Percentiles rank a stretch among this genome's conserved stretches.
Conservation (phyloP, 2,888 invertebrate species). For the Physocephala rufipes region DNA sequence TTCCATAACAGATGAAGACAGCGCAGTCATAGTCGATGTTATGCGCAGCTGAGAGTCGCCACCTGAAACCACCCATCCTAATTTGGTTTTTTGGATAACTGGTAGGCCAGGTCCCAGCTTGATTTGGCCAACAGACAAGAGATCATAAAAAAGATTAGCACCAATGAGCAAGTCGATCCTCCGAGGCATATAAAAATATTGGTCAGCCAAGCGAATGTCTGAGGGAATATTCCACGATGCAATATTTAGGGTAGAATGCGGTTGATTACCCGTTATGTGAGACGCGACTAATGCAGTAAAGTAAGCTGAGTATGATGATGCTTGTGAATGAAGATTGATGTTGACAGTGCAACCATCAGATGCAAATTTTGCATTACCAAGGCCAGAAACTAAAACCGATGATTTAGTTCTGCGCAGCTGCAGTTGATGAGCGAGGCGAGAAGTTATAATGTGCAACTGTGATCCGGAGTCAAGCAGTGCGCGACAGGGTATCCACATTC, state of each 20-base stretch:
- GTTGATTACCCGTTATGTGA: slow-evolving; percentile 44
- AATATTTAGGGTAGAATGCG: slow-evolving; percentile 34
- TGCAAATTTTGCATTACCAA: slow-evolving; percentile 31
- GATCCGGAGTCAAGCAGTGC: slow-evolving; percentile 39
- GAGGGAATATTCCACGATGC: slow-evolving; percentile 39
- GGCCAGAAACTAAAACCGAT: slow-evolving; percentile 31
- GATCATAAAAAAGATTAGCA: slow-evolving; percentile 45
- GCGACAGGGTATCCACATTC: slow-evolving; percentile 35
- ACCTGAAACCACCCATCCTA: slow-evolving; percentile 34
- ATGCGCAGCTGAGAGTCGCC: not conserved
- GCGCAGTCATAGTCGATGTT: not conserved
- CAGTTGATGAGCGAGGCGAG: slow-evolving; percentile 9
- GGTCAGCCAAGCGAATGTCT: slow-evolving; percentile 44
- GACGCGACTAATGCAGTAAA: slow-evolving; percentile 41
- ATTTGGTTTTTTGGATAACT: slow-evolving; percentile 31
- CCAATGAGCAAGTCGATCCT: slow-evolving; percentile 43
- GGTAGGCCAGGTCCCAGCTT: slow-evolving; percentile 36
- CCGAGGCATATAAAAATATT: slow-evolving; percentile 39
- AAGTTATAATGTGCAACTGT: slow-evolving; percentile 33
- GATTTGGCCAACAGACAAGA: slow-evolving; percentile 44
- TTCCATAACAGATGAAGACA: slow-evolving; percentile 11
- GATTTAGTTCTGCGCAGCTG: not conserved
- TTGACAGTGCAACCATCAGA: slow-evolving; percentile 31
- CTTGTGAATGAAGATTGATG: slow-evolving; percentile 16
- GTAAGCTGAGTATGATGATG: slow-evolving; percentile 2